These are phyloP conservation scores for Catocala nupta DNA, from an alignment of 2,888 invertebrate species.

Conservation along the genomic window DNA sequence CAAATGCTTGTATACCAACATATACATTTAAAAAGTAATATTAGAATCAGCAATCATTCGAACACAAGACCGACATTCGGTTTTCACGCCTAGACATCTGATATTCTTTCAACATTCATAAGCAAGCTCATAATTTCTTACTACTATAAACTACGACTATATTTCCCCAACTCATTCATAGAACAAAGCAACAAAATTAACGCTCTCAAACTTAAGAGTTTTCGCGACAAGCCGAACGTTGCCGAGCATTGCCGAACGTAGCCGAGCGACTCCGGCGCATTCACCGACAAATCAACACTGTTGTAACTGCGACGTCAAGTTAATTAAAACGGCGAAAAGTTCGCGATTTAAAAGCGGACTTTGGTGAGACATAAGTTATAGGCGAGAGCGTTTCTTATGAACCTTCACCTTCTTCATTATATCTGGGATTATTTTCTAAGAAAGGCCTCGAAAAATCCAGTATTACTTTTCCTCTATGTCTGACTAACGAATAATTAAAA, in stretches of 20 bases:
- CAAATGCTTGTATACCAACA: no score
- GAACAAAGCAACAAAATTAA: constrained; percentile 11
- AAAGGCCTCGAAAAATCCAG: no score
- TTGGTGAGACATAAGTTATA: constrained; percentile 17
- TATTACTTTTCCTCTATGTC: no score
- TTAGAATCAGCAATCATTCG: no score
- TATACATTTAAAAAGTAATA: no score
- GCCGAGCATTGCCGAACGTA: constrained; percentile 4
- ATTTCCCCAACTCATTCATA: neutral
- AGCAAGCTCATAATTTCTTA: no score
- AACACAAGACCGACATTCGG: no score
- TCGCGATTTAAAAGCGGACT: constrained; percentile 75
- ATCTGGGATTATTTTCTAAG: no score
- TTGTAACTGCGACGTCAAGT: constrained; percentile 83
- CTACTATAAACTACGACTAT: neutral
- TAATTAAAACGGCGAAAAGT: constrained; percentile 86
- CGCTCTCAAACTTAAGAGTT: constrained; percentile 4
- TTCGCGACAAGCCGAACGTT: constrained; percentile 6
- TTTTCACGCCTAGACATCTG: no score
- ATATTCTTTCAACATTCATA: no score
- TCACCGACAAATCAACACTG: constrained; percentile 72
- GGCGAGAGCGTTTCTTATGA: constrained; percentile 28
- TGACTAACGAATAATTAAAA: no score
- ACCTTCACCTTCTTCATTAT: no score
- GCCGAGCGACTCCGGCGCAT: constrained; percentile 39